A percentile compares a stretch with the other conserved stretches of the same genome.
These are phyloP conservation scores for Philypnodon macrostomus DNA, from an alignment of 2,797 vertebrate genomes.

Conservation along the genomic window DNA sequence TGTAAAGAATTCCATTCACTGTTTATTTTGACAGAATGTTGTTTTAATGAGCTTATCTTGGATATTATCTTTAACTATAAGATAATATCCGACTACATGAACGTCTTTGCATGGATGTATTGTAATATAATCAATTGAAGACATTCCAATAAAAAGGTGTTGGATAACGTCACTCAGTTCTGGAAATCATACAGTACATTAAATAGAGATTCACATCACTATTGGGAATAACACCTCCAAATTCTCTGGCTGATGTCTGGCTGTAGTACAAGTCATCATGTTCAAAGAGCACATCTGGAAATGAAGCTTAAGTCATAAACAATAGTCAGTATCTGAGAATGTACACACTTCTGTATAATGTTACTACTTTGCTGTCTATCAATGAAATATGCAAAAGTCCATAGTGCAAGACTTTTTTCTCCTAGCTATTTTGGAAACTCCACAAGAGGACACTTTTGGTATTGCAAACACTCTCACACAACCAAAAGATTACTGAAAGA, in stretches of 20 bases:
- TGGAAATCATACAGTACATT: constrained; percentile 4
- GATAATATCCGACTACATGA: too few relatives aligned
- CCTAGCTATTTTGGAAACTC: too few relatives aligned
- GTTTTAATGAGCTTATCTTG: too few relatives aligned
- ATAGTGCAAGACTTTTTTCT: too few relatives aligned
- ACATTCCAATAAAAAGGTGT: neutral
- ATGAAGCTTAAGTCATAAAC: neutral
- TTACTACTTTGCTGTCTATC: neutral
- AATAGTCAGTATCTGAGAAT: neutral
- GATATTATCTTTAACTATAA: too few relatives aligned
- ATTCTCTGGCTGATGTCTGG: constrained; percentile 5
- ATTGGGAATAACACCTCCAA: constrained; percentile 8
- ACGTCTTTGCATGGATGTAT: neutral
- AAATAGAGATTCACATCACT: constrained; percentile 9
- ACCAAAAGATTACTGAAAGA: too few relatives aligned
- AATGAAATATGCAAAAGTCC: too few relatives aligned
- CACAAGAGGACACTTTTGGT: too few relatives aligned
- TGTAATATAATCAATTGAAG: neutral
- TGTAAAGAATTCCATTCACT: too few relatives aligned
- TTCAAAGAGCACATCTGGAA: constrained; percentile 9
- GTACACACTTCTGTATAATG: neutral
- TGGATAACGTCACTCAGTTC: constrained; percentile 1
- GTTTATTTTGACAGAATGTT: too few relatives aligned
- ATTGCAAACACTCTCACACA: too few relatives aligned
- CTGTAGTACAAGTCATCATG: neutral